Percentiles rank a stretch among this genome's conserved stretches.
phyloP scores from a whole-genome alignment of 2,888 invertebrate species.

The Apamea sordens region DNA sequence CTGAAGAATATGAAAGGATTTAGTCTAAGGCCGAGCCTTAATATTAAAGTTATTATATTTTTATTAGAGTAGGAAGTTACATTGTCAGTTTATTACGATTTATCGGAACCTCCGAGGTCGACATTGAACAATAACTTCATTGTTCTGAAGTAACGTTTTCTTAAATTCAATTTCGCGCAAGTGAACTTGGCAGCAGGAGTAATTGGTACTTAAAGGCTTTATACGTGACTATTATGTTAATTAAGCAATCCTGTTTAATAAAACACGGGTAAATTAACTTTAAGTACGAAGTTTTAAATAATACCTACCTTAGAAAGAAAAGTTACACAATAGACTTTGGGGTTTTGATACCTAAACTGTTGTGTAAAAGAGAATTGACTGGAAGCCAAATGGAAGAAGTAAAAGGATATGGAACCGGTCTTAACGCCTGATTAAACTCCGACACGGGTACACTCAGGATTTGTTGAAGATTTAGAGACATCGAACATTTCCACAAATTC shows the following conservation, averaged over 20 bases:
- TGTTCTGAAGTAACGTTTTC: constrained; percentile 58
- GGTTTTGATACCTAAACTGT: constrained; percentile 11
- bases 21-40: constrained; percentile 45
- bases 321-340: constrained; percentile 3
- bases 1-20: constrained; percentile 38
- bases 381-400: constrained; percentile 31
- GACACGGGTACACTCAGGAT: constrained; percentile 55
- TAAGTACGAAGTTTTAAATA: constrained; percentile 14
- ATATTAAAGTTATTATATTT: constrained; percentile 32
- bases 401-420: constrained; percentile 47
- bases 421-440: constrained; percentile 57
- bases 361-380: constrained; percentile 41
- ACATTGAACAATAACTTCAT: constrained; percentile 69
- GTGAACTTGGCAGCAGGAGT: constrained; percentile 58
- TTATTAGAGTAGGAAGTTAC: constrained; percentile 59
- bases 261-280: constrained; percentile 34
- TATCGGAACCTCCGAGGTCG: constrained; percentile 62
- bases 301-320: neutral
- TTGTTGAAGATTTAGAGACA: constrained; percentile 39
- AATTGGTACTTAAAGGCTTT: constrained; percentile 53
- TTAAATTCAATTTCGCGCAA: constrained; percentile 54
- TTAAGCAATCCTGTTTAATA: constrained; percentile 48
- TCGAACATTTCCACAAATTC: constrained; percentile 32
- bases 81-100: constrained; percentile 55
- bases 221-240: constrained; percentile 53